Evolutionary conservation across 2,797 vertebrate genomes (phyloP).

Genomic region (Austrolebias charrua): DNA sequence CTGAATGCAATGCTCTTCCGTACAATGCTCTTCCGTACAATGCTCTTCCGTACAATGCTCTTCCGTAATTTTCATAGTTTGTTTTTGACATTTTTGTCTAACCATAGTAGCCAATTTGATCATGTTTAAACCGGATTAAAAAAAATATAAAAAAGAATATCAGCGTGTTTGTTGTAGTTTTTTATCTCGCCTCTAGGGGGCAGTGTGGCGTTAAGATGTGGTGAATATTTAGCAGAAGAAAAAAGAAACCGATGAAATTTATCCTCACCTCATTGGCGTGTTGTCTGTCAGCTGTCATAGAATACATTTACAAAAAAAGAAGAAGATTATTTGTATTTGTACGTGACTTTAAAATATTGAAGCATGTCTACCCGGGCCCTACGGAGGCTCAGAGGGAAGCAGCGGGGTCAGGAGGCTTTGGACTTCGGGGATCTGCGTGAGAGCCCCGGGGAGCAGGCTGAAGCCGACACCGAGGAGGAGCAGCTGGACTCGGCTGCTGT

Average conservation of each 20-base stretch:
- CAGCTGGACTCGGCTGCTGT: constrained; percentile 48
- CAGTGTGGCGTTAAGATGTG: background rate
- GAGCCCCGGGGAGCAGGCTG: constrained; percentile 53
- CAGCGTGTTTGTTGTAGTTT: background rate
- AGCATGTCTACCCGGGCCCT: constrained; percentile 90
- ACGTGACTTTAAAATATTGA: constrained; percentile 7
- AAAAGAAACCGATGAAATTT: constrained; percentile 10
- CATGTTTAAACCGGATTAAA: background rate
- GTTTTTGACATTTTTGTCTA: too few relatives aligned
- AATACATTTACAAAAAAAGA: background rate
- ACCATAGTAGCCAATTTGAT: too few relatives aligned
- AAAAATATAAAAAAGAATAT: too few relatives aligned
- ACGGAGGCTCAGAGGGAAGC: constrained; percentile 87
- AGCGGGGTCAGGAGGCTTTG: constrained; percentile 87
- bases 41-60: too few relatives aligned
- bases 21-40: too few relatives aligned
- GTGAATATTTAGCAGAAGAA: constrained; percentile 13
- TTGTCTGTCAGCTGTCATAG: constrained; percentile 10
- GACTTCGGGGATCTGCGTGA: constrained; percentile 68
- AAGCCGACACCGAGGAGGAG: constrained; percentile 44
- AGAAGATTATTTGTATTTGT: background rate
- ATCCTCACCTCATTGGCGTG: background rate
- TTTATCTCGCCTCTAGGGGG: constrained; percentile 8
- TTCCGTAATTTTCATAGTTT: too few relatives aligned
- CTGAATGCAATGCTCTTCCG: too few relatives aligned